Evolutionary conservation across 2,797 vertebrate species (phyloP), one percentile per base, ranked within the genome.

Genomic region (Syncerus caffer): DNA sequence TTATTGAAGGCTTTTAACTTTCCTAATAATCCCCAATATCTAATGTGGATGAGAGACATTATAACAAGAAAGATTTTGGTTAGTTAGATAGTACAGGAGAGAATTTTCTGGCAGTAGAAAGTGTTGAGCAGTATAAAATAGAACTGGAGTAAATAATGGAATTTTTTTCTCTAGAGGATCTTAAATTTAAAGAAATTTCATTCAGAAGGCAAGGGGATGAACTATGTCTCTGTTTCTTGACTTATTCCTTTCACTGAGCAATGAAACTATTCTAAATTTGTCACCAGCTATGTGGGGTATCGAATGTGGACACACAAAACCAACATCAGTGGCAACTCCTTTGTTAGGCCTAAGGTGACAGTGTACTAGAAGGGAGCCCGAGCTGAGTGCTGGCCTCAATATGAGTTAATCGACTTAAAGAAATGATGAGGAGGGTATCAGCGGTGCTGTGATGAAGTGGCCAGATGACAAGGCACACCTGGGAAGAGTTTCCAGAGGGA

Each of bases 121-220:
- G 4, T 85, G 19, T 92, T 93, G 47, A 67, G 58, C 8, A 21
- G 95, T 91, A 62, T 6, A 85, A 96, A 90, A 85, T 47, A 67
- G 3, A 19, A 60, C 31, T 93, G 42, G 11, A n/a, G 23, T 51
- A 92, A 55, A 79, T 84, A 84, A 76, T 58, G n/a, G 4, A 47
- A 62, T 94, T 93, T 89, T 95, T 31, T 93, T 96, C 31, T 92
- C 12, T 79, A 55, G 16, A 86, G 27, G 6, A 21, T 86, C 84
- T 95, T 64, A 90, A 64, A 90, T 95, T 96, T 94, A 71, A 85
- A 86, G 4, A 97, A 80, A 15, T 27, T 93, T 93, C 55, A 55
- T 58, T 95, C 31, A 79, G 50, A 95, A 93, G 47, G 34, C 14
- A 86, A 94, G 67, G 7, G 9, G 2, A 93, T 85, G 11, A 85